Conservation (phyloP, 2,888 invertebrate genomes). For the Drosophila prolongata region DNA sequence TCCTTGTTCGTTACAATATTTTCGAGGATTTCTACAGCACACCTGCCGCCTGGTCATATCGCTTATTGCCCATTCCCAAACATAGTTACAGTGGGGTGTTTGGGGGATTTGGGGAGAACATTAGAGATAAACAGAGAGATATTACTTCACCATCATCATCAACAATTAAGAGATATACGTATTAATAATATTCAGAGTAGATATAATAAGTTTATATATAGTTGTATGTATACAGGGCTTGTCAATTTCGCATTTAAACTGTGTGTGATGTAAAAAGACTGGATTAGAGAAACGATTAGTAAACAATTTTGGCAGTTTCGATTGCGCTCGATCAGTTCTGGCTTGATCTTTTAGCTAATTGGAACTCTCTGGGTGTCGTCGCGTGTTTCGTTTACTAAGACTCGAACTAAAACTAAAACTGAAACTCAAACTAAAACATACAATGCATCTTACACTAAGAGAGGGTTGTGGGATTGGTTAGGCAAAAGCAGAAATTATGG, state of each 20-base stretch:
- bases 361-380: conserved; percentile 60
- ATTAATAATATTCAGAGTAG: conserved; percentile 46
- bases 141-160: conserved; percentile 80
- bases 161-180: conserved; percentile 75
- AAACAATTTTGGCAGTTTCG: conserved; percentile 61
- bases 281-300: conserved; percentile 79
- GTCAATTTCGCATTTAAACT: conserved; percentile 58
- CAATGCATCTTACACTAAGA: conserved; percentile 33
- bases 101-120: conserved; percentile 55
- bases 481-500: conserved; percentile 30
- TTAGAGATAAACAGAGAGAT: conserved; percentile 75
- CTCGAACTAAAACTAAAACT: conserved; percentile 30
- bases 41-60: conserved; percentile 89
- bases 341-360: conserved; percentile 36
- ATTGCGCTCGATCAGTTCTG: conserved; percentile 31
- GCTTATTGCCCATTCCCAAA: conserved; percentile 89
- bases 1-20: conserved; percentile 82
- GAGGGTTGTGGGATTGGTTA: conserved; percentile 15
- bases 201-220: conserved; percentile 47
- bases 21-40: conserved; percentile 85
- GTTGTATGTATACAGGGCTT: conserved; percentile 45
- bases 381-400: conserved; percentile 51
- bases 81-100: conserved; percentile 71
- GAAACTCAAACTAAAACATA: conserved; percentile 31
- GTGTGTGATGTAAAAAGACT: conserved; percentile 74